These are phyloP conservation scores for Ectobius pallidus DNA, from an alignment of 2,888 invertebrate genomes.

Conservation along the genomic window DNA sequence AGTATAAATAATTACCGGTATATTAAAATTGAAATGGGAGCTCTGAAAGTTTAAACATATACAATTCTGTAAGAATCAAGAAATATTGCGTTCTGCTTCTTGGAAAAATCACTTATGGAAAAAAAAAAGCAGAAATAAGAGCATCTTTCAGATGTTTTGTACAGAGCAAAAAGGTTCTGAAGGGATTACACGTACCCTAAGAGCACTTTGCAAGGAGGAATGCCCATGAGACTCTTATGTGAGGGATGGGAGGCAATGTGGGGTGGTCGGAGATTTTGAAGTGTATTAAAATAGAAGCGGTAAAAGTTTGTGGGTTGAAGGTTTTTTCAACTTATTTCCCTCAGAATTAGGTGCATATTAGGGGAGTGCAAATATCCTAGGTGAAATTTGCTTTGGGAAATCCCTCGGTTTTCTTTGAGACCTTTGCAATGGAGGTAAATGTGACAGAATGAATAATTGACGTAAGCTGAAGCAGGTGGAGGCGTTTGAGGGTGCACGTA, in stretches of 20 bases:
- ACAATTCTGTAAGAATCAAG: too few relatives aligned
- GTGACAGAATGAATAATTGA: constrained; percentile 2
- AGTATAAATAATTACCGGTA: too few relatives aligned
- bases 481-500: background rate
- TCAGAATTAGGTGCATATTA: too few relatives aligned
- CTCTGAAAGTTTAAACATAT: too few relatives aligned
- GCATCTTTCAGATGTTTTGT: background rate
- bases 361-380: too few relatives aligned
- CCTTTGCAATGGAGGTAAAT: background rate
- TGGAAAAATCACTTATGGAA: background rate
- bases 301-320: background rate
- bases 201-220: background rate
- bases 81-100: too few relatives aligned
- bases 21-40: too few relatives aligned
- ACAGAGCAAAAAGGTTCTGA: background rate
- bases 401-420: too few relatives aligned
- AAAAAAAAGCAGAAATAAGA: background rate
- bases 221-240: background rate
- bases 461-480: background rate
- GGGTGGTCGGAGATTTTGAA: too few relatives aligned
- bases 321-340: too few relatives aligned
- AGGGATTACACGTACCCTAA: background rate
- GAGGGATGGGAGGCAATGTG: too few relatives aligned
- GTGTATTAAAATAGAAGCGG: background rate
- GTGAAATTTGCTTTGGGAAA: too few relatives aligned